Percentiles rank a stretch among this genome's conserved stretches.
Evolutionary conservation across 2,888 invertebrate genomes (phyloP).

Genomic region (Agapetus fuscipes): DNA sequence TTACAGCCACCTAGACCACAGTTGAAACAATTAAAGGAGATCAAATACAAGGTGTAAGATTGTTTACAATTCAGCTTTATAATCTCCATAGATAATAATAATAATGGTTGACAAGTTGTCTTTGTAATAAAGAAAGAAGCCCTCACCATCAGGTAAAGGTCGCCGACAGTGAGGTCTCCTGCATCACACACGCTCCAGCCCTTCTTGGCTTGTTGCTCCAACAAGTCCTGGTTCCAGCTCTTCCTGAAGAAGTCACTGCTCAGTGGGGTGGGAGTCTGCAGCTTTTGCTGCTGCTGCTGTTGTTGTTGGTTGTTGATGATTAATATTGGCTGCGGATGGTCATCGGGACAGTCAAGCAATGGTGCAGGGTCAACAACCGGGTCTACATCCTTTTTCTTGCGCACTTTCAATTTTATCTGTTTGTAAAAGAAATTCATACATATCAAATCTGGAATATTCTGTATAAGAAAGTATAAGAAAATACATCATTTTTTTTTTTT

Average conservation of each 20-base stretch:
- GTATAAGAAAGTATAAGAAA: too few species aligned
- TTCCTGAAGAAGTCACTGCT: slow-evolving; percentile 6
- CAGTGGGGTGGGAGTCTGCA: too few species aligned
- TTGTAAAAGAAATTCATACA: neutral
- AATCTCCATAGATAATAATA: too few species aligned
- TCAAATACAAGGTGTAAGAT: neutral
- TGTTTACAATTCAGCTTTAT: too few species aligned
- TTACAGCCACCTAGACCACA: too few species aligned
- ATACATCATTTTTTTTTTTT: too few species aligned
- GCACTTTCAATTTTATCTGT: slow-evolving; percentile 4
- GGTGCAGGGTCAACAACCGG: slow-evolving; percentile 23
- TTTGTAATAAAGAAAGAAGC: too few species aligned
- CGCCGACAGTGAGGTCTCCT: slow-evolving; percentile 76
- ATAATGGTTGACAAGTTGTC: too few species aligned
- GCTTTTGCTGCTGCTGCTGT: too few species aligned
- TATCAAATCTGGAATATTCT: too few species aligned
- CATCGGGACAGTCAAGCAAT: neutral
- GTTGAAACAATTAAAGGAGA: neutral
- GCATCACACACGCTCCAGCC: slow-evolving; percentile 77
- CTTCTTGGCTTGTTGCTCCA: slow-evolving; percentile 39
- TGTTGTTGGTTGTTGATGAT: too few species aligned
- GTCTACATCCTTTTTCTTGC: neutral
- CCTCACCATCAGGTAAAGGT: slow-evolving; percentile 84
- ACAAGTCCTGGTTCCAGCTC: slow-evolving; percentile 29
- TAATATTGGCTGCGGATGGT: too few species aligned